These are phyloP conservation scores for Philhelius pedissequus DNA, from an alignment of 2,888 invertebrate genomes.

Conservation along the genomic window DNA sequence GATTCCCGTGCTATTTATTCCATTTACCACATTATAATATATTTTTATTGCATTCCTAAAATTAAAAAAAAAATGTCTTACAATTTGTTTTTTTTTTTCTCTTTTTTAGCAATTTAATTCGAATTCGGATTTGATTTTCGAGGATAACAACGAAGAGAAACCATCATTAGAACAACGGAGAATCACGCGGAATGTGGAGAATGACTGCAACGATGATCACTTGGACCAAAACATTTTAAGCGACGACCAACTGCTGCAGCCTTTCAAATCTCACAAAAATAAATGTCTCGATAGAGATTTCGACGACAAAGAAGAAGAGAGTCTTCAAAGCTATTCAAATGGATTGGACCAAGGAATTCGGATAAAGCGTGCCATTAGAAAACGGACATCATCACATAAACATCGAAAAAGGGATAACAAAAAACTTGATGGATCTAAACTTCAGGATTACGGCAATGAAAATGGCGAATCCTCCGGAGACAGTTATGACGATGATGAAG, in stretches of 20 bases:
- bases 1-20: too few species aligned
- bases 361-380: slow-evolving; percentile 39
- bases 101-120: slow-evolving; percentile 70
- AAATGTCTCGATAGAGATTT: slow-evolving; percentile 22
- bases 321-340: too few species aligned
- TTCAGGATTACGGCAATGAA: not conserved
- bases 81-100: not conserved
- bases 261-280: slow-evolving; percentile 59
- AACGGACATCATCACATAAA: not conserved
- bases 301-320: slow-evolving; percentile 49
- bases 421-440: not conserved
- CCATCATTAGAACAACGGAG: slow-evolving; percentile 2
- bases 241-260: slow-evolving; percentile 73
- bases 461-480: not conserved
- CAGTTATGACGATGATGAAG: not conserved
- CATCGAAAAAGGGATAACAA: not conserved
- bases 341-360: slow-evolving; percentile 58
- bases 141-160: slow-evolving; percentile 66
- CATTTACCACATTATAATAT: too few species aligned
- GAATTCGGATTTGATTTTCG: slow-evolving; percentile 72
- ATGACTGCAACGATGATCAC: slow-evolving; percentile 70
- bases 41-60: too few species aligned
- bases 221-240: slow-evolving; percentile 72
- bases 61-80: not conserved
- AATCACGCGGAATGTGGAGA: slow-evolving; percentile 57